phyloP scores from a whole-genome alignment of 2,113 vertebrate species.

The Gorilla gorilla region DNA sequence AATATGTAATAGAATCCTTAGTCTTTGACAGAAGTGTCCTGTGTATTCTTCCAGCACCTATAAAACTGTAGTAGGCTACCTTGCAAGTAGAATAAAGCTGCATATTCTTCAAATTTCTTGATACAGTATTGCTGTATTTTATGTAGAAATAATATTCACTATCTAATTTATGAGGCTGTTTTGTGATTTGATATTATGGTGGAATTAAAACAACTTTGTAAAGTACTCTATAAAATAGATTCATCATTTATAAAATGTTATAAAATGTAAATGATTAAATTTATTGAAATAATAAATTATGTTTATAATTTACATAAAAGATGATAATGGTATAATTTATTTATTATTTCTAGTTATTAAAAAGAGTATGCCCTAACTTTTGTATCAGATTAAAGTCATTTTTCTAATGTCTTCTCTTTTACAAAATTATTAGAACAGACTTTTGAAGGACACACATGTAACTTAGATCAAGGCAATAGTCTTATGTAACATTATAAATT shows the following conservation, averaged over 20 bases:
- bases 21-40: neutral
- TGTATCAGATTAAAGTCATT: neutral
- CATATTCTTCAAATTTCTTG: neutral
- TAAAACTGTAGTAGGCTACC: neutral
- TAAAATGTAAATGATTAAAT: neutral
- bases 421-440: neutral
- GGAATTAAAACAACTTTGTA: neutral
- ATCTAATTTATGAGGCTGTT: neutral
- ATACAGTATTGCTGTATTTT: neutral
- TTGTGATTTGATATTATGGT: neutral
- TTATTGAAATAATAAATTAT: neutral
- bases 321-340: neutral
- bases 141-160: neutral
- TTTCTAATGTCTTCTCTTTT: neutral
- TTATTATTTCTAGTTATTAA: neutral
- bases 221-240: neutral
- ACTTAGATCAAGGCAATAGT: neutral
- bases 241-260: neutral
- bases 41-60: neutral
- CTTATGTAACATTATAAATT: neutral
- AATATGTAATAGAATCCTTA: neutral
- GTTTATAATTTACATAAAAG: neutral
- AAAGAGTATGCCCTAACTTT: neutral
- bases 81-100: neutral
- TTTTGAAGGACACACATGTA: neutral